These are phyloP conservation scores for Pristionchus arcanus DNA, from an alignment of 2,888 invertebrate genomes.

Conservation along the genomic window DNA sequence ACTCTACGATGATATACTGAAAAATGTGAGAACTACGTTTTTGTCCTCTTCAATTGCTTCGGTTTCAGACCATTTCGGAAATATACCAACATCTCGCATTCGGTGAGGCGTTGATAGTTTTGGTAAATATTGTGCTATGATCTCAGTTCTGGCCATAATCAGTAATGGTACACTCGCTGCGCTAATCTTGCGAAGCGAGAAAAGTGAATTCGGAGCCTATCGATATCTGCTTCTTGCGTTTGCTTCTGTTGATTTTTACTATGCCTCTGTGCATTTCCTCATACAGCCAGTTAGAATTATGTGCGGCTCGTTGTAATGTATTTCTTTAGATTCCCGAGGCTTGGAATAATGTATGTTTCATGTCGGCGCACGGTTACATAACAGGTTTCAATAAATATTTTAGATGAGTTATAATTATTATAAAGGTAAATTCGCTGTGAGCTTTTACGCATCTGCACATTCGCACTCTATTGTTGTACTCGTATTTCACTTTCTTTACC, in stretches of 20 bases:
- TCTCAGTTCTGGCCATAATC: not conserved
- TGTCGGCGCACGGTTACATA: not conserved
- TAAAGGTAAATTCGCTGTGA: not conserved
- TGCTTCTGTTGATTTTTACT: not conserved
- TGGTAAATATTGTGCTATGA: too few relatives aligned
- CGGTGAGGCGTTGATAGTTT: too few relatives aligned
- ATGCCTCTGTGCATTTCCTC: not conserved
- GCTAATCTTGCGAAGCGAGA: not conserved
- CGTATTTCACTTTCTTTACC: conserved; percentile 17
- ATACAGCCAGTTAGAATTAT: not conserved
- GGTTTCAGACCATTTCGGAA: too few relatives aligned
- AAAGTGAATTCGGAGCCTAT: not conserved
- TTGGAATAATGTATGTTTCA: not conserved
- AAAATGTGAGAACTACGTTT: too few relatives aligned
- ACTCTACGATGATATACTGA: not conserved
- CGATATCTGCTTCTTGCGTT: conserved; percentile 4
- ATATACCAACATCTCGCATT: too few relatives aligned
- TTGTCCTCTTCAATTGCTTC: too few relatives aligned
- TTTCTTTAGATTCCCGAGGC: not conserved
- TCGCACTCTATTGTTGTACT: not conserved
- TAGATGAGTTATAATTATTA: too few relatives aligned
- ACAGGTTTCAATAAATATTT: not conserved
- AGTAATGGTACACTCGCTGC: too few relatives aligned
- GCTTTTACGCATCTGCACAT: conserved; percentile 10
- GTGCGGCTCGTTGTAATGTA: too few relatives aligned